Conservation (phyloP, 1,140 invertebrate genomes). For the Harlomillsia oculata region DNA sequence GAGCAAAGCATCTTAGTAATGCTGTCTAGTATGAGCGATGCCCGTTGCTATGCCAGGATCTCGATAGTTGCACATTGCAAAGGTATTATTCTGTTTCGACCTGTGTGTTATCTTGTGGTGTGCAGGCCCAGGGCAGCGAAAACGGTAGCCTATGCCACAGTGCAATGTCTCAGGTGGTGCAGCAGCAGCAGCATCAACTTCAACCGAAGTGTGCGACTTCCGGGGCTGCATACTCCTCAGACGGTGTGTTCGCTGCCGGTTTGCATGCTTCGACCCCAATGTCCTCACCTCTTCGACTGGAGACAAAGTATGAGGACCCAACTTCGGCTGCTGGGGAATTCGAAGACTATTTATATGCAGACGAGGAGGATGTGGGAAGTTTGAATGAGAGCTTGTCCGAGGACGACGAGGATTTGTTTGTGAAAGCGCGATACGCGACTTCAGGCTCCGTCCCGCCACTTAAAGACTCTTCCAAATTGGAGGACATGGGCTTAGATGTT, state of each 20-base stretch:
- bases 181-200: conserved; percentile 13
- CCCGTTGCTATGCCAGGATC: too few relatives aligned
- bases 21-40: not conserved
- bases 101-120: conserved; percentile 23
- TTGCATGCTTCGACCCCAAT: not conserved
- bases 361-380: conserved; percentile 31
- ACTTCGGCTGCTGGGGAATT: conserved; percentile 9
- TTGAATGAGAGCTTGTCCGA: conserved; percentile 34
- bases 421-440: not conserved
- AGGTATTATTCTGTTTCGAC: conserved; percentile 7
- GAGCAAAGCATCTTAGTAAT: not conserved
- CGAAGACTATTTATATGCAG: conserved; percentile 29
- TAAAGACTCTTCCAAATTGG: not conserved
- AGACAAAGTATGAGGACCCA: conserved; percentile 16
- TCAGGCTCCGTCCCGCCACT: not conserved
- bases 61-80: too few relatives aligned
- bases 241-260: not conserved
- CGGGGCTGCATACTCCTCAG: conserved; percentile 1
- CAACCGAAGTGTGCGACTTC: not conserved
- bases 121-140: conserved; percentile 34
- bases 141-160: conserved; percentile 25
- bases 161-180: conserved; percentile 16
- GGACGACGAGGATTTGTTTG: conserved; percentile 29
- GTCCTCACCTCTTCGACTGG: conserved; percentile 12
- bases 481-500: not conserved